A percentile compares a stretch with the other conserved stretches of the same genome.
phyloP scores from a whole-genome alignment of 2,797 vertebrate genomes.

The Hypotaenidia philippensis region DNA sequence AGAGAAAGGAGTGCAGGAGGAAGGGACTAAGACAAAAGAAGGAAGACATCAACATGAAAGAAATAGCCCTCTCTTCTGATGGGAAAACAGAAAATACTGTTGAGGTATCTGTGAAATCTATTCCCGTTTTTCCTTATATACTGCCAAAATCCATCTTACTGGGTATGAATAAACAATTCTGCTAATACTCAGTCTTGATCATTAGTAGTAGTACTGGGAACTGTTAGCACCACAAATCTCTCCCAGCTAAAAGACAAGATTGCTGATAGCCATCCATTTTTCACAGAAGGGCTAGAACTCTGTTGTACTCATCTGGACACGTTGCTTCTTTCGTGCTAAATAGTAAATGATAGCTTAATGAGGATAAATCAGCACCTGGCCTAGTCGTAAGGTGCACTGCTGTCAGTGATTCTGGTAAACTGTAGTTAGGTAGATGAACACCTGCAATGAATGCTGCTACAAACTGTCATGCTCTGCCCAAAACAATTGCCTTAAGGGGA shows the following conservation, averaged over 20 bases:
- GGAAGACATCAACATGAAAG: not conserved
- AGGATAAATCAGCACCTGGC: not conserved
- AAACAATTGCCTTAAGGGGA: not conserved
- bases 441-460: not conserved
- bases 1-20: not conserved
- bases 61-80: not conserved
- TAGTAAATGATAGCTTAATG: not conserved
- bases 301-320: not conserved
- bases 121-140: not conserved
- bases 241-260: not conserved
- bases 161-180: not conserved
- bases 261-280: not conserved
- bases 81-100: not conserved
- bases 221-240: not conserved
- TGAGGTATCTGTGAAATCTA: not conserved
- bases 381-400: not conserved
- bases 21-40: not conserved
- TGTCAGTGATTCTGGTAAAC: not conserved
- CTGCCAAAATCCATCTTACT: not conserved
- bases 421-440: not conserved
- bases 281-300: not conserved
- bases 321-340: not conserved
- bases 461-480: not conserved
- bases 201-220: not conserved
- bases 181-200: not conserved